Evolutionary conservation across 1,140 invertebrate species (phyloP), one percentile per base, ranked within the genome.

Genomic region (Cherax quadricarinatus): DNA sequence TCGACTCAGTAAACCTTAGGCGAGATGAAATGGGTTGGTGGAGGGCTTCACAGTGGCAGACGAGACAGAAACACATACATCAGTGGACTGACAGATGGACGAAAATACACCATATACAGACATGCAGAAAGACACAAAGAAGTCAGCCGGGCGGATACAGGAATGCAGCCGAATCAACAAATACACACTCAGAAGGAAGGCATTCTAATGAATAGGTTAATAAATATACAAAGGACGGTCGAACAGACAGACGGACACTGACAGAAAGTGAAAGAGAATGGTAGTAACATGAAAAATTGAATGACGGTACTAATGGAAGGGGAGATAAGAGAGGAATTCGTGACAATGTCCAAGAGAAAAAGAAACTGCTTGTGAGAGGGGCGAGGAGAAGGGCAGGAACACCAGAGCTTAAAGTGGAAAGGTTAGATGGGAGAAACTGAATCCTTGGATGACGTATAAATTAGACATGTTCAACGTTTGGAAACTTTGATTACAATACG

Each of bases 71-170:
- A 79, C 30, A 30, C 12, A 41, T 24, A 70, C 30, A 80, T 51
- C 24, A 60, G 49, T 9, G 30, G 85, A 86, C 70, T 30, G 66
- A 87, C 48, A 87, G 60, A 85, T 14, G n/a, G 78, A 80, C n/a
- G n/a, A 24, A 80, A 24, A 80, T 21, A 80, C n/a, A 80, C n/a
- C n/a, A 80, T 21, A 80, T 21, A 80, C n/a, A 80, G 78, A 57
- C 49, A 83, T 49, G 48, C 49, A 83, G 81, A 83, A 49, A 83
- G 81, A 83, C 10, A 83, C 49, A 57, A 14, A 57, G 53, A 57
- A 57, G 12, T 2, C 30, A 41, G 30, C 30, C 30, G 30, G 30
- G 30, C 30, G 30, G 30, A 57, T 7, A 57, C 7, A 57, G 53
- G 12, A 14, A 57, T 57, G 4, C 7, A 57, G 53, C n/a, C n/a